phyloP scores from a whole-genome alignment of 2,113 vertebrate species.

The Psilopsiagon aurifrons region DNA sequence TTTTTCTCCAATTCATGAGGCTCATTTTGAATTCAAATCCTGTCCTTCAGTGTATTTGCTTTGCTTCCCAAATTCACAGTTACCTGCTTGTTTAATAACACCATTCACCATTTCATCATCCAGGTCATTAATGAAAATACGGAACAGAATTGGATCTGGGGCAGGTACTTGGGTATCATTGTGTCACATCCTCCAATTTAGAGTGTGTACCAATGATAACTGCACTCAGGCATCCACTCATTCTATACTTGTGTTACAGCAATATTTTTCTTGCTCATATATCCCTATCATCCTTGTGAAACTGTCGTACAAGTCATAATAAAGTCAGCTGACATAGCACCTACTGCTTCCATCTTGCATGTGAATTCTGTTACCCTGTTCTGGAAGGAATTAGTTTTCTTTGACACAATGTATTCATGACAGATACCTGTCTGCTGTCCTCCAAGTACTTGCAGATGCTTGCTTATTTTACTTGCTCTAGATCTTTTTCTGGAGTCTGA shows the following conservation, averaged over 20 bases:
- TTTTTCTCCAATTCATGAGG: neutral
- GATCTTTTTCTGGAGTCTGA: neutral
- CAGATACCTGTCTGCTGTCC: neutral
- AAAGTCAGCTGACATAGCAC: neutral
- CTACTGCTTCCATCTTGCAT: neutral
- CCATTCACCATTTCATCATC: neutral
- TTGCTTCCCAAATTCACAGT: neutral
- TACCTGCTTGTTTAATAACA: neutral
- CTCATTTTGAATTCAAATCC: neutral
- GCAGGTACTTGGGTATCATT: neutral
- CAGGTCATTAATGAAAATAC: neutral
- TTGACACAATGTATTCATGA: neutral
- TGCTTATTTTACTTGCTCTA: neutral
- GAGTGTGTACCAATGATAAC: neutral
- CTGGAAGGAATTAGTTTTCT: neutral
- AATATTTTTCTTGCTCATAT: rapidly evolving
- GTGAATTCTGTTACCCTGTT: neutral
- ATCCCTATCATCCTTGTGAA: neutral
- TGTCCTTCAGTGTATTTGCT: neutral
- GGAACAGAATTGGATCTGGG: neutral
- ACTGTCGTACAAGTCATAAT: neutral
- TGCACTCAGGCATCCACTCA: neutral
- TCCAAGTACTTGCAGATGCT: neutral
- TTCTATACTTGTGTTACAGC: rapidly evolving
- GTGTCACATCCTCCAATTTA: neutral